Base-by-base conservation (phyloP, 2,797 vertebrate genomes). In the Rachycentron canadum region DNA sequence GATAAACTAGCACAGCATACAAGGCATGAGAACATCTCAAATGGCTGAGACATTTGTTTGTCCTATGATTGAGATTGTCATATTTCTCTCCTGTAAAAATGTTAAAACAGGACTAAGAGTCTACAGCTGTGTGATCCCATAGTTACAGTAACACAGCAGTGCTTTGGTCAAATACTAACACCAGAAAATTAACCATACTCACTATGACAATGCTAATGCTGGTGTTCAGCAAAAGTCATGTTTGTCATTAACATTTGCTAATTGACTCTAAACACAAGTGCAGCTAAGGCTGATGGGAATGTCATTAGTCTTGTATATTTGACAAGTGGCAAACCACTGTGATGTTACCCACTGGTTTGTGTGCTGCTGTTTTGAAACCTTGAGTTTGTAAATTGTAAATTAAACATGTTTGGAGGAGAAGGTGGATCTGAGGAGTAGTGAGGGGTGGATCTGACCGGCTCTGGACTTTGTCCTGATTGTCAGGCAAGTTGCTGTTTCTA, bases 191-290 rank as follows among this genome's bases (percentile, higher is more conserved):
- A n/a, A 13, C 30, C 32, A 36, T 36, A n/a, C 45, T 53, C 28
- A 36, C 17, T 30, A 12, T 49, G 49, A 41, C 5, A 25, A 28
- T 40, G n/a, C 38, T 21, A 55, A 59, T 32, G 6, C 25, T 38
- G 23, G 16, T 73, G n/a, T 67, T 68, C 52, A 36, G 28, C 38
- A 26, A 8, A 38, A 43, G 19, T 41, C 21, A 53, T 68, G 30
- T 7, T 52, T 23, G 25, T 49, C 26, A 30, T 55, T 23, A 49
- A 38, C 28, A 28, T 69, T 56, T 23, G 40, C 30, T 36, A 19
- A 36, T 53, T 21, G 17, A n/a, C 25, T 36, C 30, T 19, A 13
- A 43, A 43, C 41, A 41, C 40, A 43, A 43, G 41, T 43, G 6
- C 16, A 7, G 41, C 41, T 19, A 17, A 43, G 41, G 41, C 5